Percentiles rank a stretch among this genome's conserved stretches.
phyloP scores from a whole-genome alignment of 1,140 invertebrate genomes.

The Bradynema listronoti region DNA sequence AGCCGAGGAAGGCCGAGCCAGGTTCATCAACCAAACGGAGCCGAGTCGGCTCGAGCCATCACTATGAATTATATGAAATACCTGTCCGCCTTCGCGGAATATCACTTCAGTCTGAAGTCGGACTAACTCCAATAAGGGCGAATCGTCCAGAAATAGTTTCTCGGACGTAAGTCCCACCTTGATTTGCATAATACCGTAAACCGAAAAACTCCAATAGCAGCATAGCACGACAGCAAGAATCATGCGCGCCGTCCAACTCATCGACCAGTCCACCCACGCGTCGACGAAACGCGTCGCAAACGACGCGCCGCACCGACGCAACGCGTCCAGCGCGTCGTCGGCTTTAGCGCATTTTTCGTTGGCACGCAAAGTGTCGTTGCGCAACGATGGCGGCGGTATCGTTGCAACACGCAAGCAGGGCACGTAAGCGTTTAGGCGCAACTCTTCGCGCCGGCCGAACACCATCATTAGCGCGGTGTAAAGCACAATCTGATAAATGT shows the following conservation, averaged over 20 bases:
- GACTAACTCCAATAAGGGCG: conserved; percentile 42
- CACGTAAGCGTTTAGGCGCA: conserved; percentile 42
- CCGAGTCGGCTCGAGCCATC: too few relatives aligned
- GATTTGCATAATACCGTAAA: conserved; percentile 30
- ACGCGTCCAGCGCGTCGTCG: too few relatives aligned
- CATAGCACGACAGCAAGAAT: conserved; percentile 31
- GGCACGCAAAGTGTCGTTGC: too few relatives aligned
- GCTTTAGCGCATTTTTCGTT: too few relatives aligned
- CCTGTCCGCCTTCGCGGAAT: conserved; percentile 54
- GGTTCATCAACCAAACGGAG: too few relatives aligned
- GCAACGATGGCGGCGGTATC: too few relatives aligned
- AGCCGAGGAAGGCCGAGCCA: too few relatives aligned
- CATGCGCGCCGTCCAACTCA: conserved; percentile 34
- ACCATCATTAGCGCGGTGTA: conserved; percentile 51
- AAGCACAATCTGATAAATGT: conserved; percentile 53
- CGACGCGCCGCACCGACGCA: too few relatives aligned
- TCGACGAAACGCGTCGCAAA: conserved; percentile 34
- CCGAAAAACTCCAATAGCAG: conserved; percentile 45
- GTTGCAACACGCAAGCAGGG: conserved; percentile 35
- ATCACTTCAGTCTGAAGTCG: conserved; percentile 51
- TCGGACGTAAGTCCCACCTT: conserved; percentile 49
- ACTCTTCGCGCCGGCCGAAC: conserved; percentile 42
- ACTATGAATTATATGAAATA: conserved; percentile 24
- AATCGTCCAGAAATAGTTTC: conserved; percentile 55
- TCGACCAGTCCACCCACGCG: conserved; percentile 48